phyloP scores from a whole-genome alignment of 2,888 invertebrate genomes.

The Spilosoma lubricipeda region DNA sequence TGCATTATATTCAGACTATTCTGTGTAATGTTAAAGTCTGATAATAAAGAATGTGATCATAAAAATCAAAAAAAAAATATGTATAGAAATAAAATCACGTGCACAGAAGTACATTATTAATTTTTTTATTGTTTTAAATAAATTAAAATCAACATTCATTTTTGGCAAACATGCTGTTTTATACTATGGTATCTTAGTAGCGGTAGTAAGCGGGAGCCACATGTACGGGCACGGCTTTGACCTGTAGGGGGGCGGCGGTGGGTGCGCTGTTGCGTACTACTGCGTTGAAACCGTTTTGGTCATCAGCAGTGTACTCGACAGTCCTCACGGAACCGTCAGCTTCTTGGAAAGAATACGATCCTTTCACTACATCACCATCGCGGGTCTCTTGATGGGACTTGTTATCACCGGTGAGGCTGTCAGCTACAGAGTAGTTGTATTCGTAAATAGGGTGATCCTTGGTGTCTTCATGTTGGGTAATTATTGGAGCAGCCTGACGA shows the following conservation, averaged over 20 bases:
- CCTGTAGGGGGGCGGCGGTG: constrained; percentile 57
- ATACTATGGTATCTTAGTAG: constrained; percentile 46
- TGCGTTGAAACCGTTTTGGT: constrained; percentile 82
- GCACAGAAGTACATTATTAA: constrained; percentile 60
- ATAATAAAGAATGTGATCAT: too few relatives aligned
- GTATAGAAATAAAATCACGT: constrained; percentile 73
- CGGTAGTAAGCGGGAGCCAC: constrained; percentile 58
- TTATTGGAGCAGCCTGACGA: constrained; percentile 46
- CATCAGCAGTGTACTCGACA: constrained; percentile 84
- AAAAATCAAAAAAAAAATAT: too few relatives aligned
- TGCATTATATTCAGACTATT: too few relatives aligned
- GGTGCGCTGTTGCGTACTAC: constrained; percentile 73
- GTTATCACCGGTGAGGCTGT: constrained; percentile 86
- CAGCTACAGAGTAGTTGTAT: constrained; percentile 84
- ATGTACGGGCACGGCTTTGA: constrained; percentile 49
- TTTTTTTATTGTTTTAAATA: constrained; percentile 40
- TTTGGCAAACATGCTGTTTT: constrained; percentile 27
- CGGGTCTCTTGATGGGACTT: constrained; percentile 84
- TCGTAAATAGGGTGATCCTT: constrained; percentile 71
- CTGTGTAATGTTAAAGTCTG: too few relatives aligned
- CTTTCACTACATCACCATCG: constrained; percentile 85
- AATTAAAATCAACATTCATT: constrained; percentile 49
- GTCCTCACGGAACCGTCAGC: constrained; percentile 86
- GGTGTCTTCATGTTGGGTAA: constrained; percentile 37
- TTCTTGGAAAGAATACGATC: constrained; percentile 85